These are phyloP conservation scores for Tortrix viridana DNA, from an alignment of 2,888 invertebrate species.

Conservation along the genomic window DNA sequence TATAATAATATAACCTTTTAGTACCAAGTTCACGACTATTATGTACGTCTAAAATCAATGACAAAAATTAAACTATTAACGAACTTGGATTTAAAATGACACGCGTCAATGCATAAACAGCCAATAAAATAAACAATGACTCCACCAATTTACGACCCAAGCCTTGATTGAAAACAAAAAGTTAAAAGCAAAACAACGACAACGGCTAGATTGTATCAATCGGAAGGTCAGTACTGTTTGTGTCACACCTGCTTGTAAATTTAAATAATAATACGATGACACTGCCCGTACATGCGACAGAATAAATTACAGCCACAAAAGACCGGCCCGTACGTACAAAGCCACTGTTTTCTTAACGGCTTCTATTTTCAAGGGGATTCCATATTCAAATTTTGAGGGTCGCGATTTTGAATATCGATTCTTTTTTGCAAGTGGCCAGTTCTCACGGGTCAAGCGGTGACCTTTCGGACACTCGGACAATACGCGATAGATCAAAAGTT, in stretches of 20 bases:
- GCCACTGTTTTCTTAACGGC: constrained; percentile 74
- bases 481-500: constrained; percentile 62
- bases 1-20: background rate
- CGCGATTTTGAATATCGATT: constrained; percentile 47
- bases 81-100: constrained; percentile 1
- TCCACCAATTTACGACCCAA: constrained; percentile 8
- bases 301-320: constrained; percentile 74
- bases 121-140: constrained; percentile 24
- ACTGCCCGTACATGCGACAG: constrained; percentile 65
- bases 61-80: background rate
- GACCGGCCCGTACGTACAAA: constrained; percentile 60
- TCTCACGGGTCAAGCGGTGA: constrained; percentile 83
- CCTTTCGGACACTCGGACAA: constrained; percentile 77
- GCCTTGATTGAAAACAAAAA: constrained; percentile 31
- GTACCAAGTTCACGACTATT: too few relatives aligned
- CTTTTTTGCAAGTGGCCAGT: constrained; percentile 53
- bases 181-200: constrained; percentile 25
- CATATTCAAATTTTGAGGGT: constrained; percentile 82
- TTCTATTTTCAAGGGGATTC: constrained; percentile 55
- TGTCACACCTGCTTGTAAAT: constrained; percentile 69
- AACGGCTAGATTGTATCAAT: constrained; percentile 34
- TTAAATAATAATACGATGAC: constrained; percentile 76
- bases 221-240: constrained; percentile 75
- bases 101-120: constrained; percentile 19
- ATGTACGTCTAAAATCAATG: background rate